phyloP scores from a whole-genome alignment of 2,888 invertebrate genomes.

The Geophilus truncorum region DNA sequence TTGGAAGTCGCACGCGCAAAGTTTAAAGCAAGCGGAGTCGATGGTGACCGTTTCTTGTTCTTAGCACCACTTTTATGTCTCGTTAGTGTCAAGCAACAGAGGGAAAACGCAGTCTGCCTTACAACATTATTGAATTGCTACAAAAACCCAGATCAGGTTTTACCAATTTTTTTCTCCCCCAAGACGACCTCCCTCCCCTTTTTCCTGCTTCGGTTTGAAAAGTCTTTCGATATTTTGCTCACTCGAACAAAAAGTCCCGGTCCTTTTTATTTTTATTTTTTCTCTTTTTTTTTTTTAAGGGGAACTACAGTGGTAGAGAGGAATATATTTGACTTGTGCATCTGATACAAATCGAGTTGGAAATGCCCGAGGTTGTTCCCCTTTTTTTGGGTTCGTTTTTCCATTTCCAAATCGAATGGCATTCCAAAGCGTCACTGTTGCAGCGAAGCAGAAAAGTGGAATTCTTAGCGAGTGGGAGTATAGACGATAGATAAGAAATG shows the following conservation, averaged over 20 bases:
- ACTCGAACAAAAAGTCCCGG: neutral
- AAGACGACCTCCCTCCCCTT: neutral
- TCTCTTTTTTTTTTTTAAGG: neutral
- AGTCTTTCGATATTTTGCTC: neutral
- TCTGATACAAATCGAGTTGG: constrained; percentile 21
- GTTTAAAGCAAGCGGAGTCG: neutral
- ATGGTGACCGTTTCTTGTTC: constrained; percentile 10
- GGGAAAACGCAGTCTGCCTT: neutral
- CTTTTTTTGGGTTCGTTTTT: neutral
- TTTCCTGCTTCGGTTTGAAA: neutral
- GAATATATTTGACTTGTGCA: constrained; percentile 8
- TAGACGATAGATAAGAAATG: constrained; percentile 1
- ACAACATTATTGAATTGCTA: constrained; percentile 17
- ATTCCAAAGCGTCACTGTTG: constrained; percentile 18
- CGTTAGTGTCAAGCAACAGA: constrained; percentile 7
- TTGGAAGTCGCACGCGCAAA: constrained; percentile 18
- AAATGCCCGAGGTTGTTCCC: neutral
- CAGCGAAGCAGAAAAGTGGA: constrained; percentile 25
- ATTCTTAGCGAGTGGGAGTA: constrained; percentile 21
- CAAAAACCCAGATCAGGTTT: constrained; percentile 25
- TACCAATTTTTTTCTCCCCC: neutral
- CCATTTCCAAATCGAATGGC: constrained; percentile 25
- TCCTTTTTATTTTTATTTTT: neutral
- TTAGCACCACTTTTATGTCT: constrained; percentile 24
- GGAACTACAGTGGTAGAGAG: neutral